phyloP scores from a whole-genome alignment of 2,888 invertebrate species.

The Volucella inflata region DNA sequence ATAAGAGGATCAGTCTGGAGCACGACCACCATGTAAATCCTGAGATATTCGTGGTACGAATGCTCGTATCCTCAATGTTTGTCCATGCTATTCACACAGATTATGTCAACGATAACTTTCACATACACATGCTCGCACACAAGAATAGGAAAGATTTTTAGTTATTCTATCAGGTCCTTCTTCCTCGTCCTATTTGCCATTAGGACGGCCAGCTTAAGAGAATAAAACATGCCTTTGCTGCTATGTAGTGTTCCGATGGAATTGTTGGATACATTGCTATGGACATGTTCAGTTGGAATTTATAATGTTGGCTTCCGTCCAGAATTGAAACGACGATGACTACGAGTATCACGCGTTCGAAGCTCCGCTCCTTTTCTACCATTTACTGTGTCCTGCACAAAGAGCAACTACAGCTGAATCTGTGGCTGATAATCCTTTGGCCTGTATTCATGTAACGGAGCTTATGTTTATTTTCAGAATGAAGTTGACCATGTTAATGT shows the following conservation, averaged over 20 bases:
- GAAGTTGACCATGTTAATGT: constrained; percentile 34
- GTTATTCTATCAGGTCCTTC: constrained; percentile 6
- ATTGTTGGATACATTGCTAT: constrained; percentile 4
- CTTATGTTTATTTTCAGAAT: constrained; percentile 48
- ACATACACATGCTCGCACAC: constrained; percentile 22
- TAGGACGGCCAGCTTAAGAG: constrained; percentile 10
- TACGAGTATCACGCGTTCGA: not conserved
- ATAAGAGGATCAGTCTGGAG: not conserved
- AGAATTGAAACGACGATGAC: constrained; percentile 15
- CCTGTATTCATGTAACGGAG: constrained; percentile 46
- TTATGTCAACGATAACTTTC: constrained; percentile 63
- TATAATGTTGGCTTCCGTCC: constrained; percentile 63
- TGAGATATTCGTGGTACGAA: constrained; percentile 7
- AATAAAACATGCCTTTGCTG: not conserved
- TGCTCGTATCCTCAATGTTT: not conserved
- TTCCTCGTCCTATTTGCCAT: not conserved
- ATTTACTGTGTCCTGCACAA: not conserved
- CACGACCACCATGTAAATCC: constrained; percentile 45
- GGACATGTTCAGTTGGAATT: constrained; percentile 56
- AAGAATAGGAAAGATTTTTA: constrained; percentile 11
- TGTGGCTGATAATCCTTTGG: constrained; percentile 45
- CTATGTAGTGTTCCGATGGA: constrained; percentile 49
- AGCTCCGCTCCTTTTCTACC: constrained; percentile 13
- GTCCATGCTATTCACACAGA: constrained; percentile 44
- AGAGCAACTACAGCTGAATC: not conserved